A percentile compares a stretch with the other conserved stretches of the same genome.
Conservation (phyloP, 2,888 invertebrate genomes). For the Brenthis daphne region DNA sequence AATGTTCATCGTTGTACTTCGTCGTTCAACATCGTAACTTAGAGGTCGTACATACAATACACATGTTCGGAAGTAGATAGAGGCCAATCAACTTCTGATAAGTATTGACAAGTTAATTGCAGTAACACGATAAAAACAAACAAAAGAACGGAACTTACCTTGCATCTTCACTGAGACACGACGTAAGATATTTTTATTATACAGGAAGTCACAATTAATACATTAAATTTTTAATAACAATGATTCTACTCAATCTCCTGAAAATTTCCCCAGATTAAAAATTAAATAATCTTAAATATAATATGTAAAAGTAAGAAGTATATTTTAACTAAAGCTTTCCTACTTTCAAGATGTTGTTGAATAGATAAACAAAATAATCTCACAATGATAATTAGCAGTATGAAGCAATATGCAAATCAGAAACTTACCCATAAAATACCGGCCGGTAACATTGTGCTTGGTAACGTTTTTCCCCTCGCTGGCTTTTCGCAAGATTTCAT, state of each 20-base stretch:
- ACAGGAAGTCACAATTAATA: neutral
- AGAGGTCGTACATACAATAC: conserved; percentile 60
- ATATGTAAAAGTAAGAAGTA: no score
- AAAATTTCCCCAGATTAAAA: no score
- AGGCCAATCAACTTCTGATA: conserved; percentile 71
- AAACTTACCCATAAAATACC: conserved; percentile 19
- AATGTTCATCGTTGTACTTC: neutral
- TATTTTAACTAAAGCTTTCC: no score
- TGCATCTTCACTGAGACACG: conserved; percentile 28
- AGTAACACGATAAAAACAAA: conserved; percentile 52
- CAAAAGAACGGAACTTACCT: conserved; percentile 57
- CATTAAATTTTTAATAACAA: neutral
- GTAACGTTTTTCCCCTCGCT: conserved; percentile 65
- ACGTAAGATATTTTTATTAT: neutral
- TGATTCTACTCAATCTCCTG: neutral
- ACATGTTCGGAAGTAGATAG: conserved; percentile 71
- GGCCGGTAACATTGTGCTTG: conserved; percentile 61
- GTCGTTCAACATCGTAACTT: neutral
- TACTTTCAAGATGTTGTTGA: no score
- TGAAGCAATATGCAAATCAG: conserved; percentile 16
- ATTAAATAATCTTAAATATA: no score
- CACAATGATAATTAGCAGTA: conserved; percentile 1
- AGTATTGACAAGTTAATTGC: conserved; percentile 62
- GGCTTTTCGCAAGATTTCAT: conserved; percentile 67
- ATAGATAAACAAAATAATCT: conserved; percentile 3